phyloP scores from a whole-genome alignment of 64 coral and sea anemone genomes.

The Actinia tenebrosa region DNA sequence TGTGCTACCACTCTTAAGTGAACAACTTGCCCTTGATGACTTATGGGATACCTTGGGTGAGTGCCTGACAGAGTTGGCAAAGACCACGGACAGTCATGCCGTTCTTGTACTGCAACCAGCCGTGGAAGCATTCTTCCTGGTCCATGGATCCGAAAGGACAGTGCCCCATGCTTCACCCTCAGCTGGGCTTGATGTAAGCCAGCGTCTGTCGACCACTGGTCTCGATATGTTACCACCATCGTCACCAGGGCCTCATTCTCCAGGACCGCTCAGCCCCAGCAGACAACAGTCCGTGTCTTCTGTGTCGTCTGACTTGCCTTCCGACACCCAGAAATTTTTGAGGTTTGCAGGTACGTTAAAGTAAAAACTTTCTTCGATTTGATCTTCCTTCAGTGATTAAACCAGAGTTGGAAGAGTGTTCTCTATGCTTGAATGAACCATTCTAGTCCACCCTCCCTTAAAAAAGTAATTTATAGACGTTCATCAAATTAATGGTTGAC shows the following conservation, averaged over 20 bases:
- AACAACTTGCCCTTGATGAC: conserved; percentile 78
- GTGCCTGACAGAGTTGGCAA: conserved; percentile 78
- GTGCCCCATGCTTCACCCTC: conserved; percentile 29
- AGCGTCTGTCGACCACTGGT: conserved; percentile 38
- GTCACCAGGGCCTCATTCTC: conserved; percentile 72
- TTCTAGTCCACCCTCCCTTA: no score
- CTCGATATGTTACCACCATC: conserved; percentile 64
- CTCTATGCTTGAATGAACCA: no score
- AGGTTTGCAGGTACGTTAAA: conserved; percentile 87
- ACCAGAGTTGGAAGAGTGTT: no score
- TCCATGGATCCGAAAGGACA: conserved; percentile 89
- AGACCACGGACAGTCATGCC: conserved; percentile 88
- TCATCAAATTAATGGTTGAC: no score
- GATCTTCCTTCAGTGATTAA: no score
- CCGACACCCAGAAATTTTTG: conserved; percentile 92
- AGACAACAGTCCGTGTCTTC: conserved; percentile 75
- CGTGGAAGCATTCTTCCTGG: conserved; percentile 94
- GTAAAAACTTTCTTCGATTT: not conserved
- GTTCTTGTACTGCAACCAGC: conserved; percentile 91
- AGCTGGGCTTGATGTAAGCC: conserved; percentile 20
- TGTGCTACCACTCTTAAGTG: conserved; percentile 65
- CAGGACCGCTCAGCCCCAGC: conserved; percentile 84
- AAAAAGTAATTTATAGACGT: no score
- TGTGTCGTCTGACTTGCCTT: conserved; percentile 77
- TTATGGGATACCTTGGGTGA: conserved; percentile 92